Evolutionary conservation across 2,888 invertebrate genomes (phyloP).

Genomic region (Agrochola lota): DNA sequence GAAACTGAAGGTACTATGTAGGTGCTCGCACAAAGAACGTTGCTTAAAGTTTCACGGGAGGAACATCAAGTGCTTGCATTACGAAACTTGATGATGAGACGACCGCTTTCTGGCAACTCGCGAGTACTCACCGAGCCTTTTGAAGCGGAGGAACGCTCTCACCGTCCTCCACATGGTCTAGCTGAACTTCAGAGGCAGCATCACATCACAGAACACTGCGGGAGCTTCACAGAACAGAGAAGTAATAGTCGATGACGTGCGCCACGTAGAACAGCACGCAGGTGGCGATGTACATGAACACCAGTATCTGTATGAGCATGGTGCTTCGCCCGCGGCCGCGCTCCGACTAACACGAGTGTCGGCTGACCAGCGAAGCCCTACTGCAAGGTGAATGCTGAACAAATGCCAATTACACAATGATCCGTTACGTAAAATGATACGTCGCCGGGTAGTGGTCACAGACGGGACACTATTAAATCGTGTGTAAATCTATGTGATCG

Average conservation of each 20-base stretch:
- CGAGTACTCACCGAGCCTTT: slow-evolving; percentile 77
- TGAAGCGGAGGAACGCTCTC: slow-evolving; percentile 69
- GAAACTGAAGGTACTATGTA: background rate
- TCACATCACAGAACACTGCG: slow-evolving; percentile 31
- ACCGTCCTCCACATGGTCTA: slow-evolving; percentile 66
- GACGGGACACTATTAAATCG: slow-evolving; percentile 20
- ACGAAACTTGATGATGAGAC: background rate
- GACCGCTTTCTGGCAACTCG: slow-evolving; percentile 2
- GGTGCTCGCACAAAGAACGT: slow-evolving; percentile 9
- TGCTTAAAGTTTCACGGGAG: slow-evolving; percentile 18
- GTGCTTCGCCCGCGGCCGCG: slow-evolving; percentile 63
- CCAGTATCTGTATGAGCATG: slow-evolving; percentile 89
- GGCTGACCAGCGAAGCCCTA: slow-evolving; percentile 70
- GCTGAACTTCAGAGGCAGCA: slow-evolving; percentile 30
- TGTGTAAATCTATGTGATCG: slow-evolving; percentile 36
- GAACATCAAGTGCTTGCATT: background rate
- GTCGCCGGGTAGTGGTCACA: background rate
- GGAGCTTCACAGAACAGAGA: slow-evolving; percentile 73
- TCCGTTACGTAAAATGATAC: slow-evolving; percentile 61
- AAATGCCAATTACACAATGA: slow-evolving; percentile 67
- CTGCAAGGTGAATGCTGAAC: slow-evolving; percentile 72
- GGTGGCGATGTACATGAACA: slow-evolving; percentile 88
- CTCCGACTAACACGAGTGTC: slow-evolving; percentile 67
- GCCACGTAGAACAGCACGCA: slow-evolving; percentile 88
- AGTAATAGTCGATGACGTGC: slow-evolving; percentile 87